Evolutionary conservation across 37 sponge, comb jelly and placozoan species (phyloP).

Genomic region (Theonella swinhoei): DNA sequence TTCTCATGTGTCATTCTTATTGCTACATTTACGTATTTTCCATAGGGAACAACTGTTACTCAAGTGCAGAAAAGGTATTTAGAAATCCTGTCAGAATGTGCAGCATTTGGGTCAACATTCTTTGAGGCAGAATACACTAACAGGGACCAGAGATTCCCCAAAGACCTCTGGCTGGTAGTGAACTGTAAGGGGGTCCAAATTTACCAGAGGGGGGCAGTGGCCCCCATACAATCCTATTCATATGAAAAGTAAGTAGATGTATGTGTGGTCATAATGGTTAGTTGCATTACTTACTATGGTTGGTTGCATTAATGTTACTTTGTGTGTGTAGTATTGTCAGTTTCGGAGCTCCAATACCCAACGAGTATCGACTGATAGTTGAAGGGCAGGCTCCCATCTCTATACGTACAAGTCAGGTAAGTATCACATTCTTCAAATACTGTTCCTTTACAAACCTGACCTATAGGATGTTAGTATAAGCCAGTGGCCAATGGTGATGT

Average conservation of each 20-base stretch:
- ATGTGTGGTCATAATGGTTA: no score
- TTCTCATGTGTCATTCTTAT: not conserved
- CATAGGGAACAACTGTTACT: slow-evolving; percentile 69
- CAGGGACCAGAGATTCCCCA: slow-evolving; percentile 76
- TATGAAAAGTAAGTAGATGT: slow-evolving; percentile 60
- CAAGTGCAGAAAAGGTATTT: slow-evolving; percentile 83
- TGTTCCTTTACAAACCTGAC: not conserved
- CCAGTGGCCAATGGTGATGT: not conserved
- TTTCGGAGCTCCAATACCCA: slow-evolving; percentile 78
- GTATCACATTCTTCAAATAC: not conserved
- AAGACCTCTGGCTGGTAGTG: slow-evolving; percentile 79
- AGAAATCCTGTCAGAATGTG: slow-evolving; percentile 72
- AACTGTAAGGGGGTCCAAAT: slow-evolving; percentile 62
- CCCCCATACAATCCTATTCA: slow-evolving; percentile 46
- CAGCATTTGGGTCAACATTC: slow-evolving; percentile 80
- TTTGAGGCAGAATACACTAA: slow-evolving; percentile 78
- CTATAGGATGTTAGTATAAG: not conserved
- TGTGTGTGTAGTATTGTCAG: slow-evolving; percentile 52
- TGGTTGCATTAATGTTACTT: not conserved
- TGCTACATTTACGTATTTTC: not conserved
- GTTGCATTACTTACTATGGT: not conserved
- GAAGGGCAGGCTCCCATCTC: slow-evolving; percentile 63
- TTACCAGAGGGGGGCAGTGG: slow-evolving; percentile 64
- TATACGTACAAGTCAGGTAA: slow-evolving; percentile 70
- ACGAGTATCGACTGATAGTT: slow-evolving; percentile 65